Base-by-base conservation (phyloP, 2,797 vertebrate genomes). In the Pyrocephalus nanus region DNA sequence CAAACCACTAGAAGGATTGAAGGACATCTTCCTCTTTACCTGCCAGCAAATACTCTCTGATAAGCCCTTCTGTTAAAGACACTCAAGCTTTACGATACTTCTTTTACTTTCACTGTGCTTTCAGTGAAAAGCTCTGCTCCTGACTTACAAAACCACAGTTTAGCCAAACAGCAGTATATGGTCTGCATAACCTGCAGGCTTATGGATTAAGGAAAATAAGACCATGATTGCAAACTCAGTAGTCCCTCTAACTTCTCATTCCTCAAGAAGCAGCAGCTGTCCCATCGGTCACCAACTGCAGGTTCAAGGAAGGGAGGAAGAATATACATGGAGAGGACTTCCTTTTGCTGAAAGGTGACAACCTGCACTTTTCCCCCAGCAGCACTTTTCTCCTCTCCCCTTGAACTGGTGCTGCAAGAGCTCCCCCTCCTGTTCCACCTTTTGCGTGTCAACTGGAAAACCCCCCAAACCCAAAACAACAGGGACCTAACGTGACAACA, bases 351-450 rank as follows among this genome's bases (percentile, higher is more conserved):
- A 23, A 73, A 74, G 14, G 5, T 36, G 57, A 89, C 30, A 87
- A 48, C 34, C 48, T 50, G 7, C 48, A 25, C 19, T 61, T 76
- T 18, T 1, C 6, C 21, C 5, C 11, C 12, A 27, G 27, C 23
- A 55, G 12, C n/a, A n/a, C n/a, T n/a, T n/a, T n/a, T 32, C 50
- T 54, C 27, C 26, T 11, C 42, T 71, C 12, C 23, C 25, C 34
- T 55, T 58, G 40, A 85, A 40, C 29, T 12, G 40, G 18, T 80
- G 61, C 38, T 80, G 43, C 38, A 85, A 64, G 81, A 91, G 78
- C 93, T 96, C 95, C 95, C 92, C 21, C 89, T 88, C 66, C 89
- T 55, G 91, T 90, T 92, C 58, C 42, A 58, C 3, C 6, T n/a
- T 77, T 53, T 40, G 4, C 1, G 0, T 12, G 22, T 27, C 71